Conservation (phyloP, 2,797 vertebrate species). For the Gallinago nigripennis region DNA sequence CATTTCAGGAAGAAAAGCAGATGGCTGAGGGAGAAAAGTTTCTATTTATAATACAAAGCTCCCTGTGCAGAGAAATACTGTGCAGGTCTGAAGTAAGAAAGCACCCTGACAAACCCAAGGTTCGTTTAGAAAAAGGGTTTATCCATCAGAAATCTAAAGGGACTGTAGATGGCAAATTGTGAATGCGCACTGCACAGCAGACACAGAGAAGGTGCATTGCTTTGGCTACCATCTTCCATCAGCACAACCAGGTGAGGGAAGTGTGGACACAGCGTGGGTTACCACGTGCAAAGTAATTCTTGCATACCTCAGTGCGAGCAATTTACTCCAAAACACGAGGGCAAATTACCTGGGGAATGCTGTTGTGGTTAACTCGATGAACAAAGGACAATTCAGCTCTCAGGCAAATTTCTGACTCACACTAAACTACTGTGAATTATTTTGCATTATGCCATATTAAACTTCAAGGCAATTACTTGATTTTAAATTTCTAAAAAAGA, state of each 20-base stretch:
- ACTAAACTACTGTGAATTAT: background rate
- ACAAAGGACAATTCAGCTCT: background rate
- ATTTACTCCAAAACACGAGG: background rate
- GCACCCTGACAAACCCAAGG: background rate
- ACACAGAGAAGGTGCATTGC: background rate
- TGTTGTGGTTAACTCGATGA: background rate
- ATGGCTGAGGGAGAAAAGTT: background rate
- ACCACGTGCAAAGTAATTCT: background rate
- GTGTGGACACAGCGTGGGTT: background rate
- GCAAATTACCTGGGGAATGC: background rate
- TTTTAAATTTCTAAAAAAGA: background rate
- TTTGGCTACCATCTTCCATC: background rate
- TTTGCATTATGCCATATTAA: background rate
- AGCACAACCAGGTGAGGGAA: background rate
- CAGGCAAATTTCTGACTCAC: background rate
- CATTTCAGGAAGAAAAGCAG: background rate
- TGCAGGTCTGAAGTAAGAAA: background rate
- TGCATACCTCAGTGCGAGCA: background rate
- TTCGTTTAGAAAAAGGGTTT: background rate
- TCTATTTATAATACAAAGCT: constrained; percentile 13
- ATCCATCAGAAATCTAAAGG: background rate
- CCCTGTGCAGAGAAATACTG: background rate
- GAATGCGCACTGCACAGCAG: background rate
- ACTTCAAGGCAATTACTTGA: background rate
- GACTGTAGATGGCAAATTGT: background rate